phyloP scores from a whole-genome alignment of 2,888 invertebrate genomes.

The Rhagium mordax region DNA sequence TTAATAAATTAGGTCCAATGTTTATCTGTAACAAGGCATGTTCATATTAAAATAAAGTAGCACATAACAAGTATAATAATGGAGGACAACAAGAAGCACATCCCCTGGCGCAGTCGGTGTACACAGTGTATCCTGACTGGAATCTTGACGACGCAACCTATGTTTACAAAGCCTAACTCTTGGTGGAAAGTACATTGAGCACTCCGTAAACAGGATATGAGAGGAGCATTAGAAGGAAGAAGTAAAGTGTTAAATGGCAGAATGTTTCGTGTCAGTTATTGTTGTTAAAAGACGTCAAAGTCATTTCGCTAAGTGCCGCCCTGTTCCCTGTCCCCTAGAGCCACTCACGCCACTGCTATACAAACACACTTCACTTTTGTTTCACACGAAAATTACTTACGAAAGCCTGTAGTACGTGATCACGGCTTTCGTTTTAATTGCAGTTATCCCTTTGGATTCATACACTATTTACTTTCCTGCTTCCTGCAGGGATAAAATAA shows the following conservation, averaged over 20 bases:
- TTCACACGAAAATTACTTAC: constrained; percentile 22
- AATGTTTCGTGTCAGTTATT: constrained; percentile 59
- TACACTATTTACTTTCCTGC: constrained; percentile 3
- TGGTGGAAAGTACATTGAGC: constrained; percentile 35
- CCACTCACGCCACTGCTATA: constrained; percentile 13
- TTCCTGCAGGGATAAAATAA: neutral
- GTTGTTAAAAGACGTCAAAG: constrained; percentile 60
- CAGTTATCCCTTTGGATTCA: constrained; percentile 11
- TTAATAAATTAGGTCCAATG: neutral
- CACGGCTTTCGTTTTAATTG: constrained; percentile 30
- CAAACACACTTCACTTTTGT: constrained; percentile 29
- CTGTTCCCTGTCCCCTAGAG: constrained; percentile 44
- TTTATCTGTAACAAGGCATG: neutral
- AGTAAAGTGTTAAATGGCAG: constrained; percentile 55
- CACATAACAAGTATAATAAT: constrained; percentile 7
- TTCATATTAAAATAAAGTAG: constrained; percentile 3
- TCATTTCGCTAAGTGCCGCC: constrained; percentile 66
- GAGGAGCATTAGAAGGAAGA: constrained; percentile 51
- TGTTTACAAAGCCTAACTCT: constrained; percentile 32
- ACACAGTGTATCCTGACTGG: constrained; percentile 5
- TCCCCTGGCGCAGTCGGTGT: neutral
- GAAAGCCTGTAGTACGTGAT: constrained; percentile 26
- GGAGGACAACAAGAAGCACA: neutral
- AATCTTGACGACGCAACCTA: constrained; percentile 10
- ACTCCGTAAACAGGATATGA: constrained; percentile 53